Evolutionary conservation across 2,113 vertebrate genomes (phyloP).

Genomic region (Ovis aries): ARS-UI_Ramb_v3.0 NC_056061.1:26257001-26257500

Average conservation of each 20-base stretch:
- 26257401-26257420: conserved; percentile 20
- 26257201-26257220: conserved; percentile 78
- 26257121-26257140: conserved; percentile 78
- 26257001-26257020: conserved; percentile 65
- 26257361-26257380: conserved; percentile 47
- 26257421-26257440: conserved; percentile 38
- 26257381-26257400: conserved; percentile 24
- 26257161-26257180: conserved; percentile 77
- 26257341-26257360: conserved; percentile 60
- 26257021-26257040: conserved; percentile 62
- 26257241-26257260: conserved; percentile 76
- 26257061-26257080: conserved; percentile 68
- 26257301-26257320: conserved; percentile 57
- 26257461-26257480: neutral
- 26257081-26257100: conserved; percentile 76
- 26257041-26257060: conserved; percentile 64
- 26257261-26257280: conserved; percentile 76
- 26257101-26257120: conserved; percentile 74
- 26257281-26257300: conserved; percentile 75
- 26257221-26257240: conserved; percentile 75
- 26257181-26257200: conserved; percentile 75
- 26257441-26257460: neutral
- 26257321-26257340: conserved; percentile 62
- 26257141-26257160: conserved; percentile 77
- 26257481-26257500: neutral